Evolutionary conservation across 1,140 invertebrate genomes (phyloP).

Genomic region (Drosophila pectinifera): DNA sequence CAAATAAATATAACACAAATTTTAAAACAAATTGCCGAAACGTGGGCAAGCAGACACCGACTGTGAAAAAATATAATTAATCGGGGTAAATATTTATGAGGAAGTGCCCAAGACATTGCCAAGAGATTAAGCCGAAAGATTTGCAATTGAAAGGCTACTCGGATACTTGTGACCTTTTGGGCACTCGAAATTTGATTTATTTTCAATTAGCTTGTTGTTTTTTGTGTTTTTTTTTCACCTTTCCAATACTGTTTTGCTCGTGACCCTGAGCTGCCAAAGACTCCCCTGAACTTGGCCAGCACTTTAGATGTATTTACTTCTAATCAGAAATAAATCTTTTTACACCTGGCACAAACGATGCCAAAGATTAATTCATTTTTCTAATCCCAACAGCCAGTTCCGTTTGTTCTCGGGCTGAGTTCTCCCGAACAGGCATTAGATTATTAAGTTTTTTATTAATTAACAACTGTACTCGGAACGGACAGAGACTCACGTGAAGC

Average conservation of each 20-base stretch:
- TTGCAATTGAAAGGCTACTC: slow-evolving; percentile 25
- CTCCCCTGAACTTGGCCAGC: background rate
- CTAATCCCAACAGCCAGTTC: slow-evolving; percentile 11
- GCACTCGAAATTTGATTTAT: slow-evolving; percentile 16
- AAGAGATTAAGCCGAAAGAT: slow-evolving; percentile 24
- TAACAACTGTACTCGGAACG: slow-evolving; percentile 51
- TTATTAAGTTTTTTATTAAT: slow-evolving; percentile 24
- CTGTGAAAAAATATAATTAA: background rate
- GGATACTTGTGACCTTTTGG: slow-evolving; percentile 10
- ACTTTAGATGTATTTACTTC: background rate
- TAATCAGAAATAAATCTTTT: background rate
- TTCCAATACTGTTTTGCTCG: background rate
- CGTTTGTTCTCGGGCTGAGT: slow-evolving; percentile 8
- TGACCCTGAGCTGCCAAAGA: slow-evolving; percentile 14
- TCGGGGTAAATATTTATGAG: slow-evolving; percentile 4
- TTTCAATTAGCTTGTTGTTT: background rate
- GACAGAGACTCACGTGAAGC: slow-evolving; percentile 39
- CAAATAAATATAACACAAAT: slow-evolving; percentile 25
- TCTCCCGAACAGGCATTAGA: background rate
- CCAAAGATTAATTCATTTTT: slow-evolving; percentile 9
- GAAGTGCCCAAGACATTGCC: slow-evolving; percentile 12
- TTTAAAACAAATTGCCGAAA: slow-evolving; percentile 32
- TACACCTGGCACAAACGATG: background rate
- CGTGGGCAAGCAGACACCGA: slow-evolving; percentile 13
- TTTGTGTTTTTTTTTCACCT: no score